Evolutionary conservation across 2,113 vertebrate species (phyloP).

Genomic region (Piprites chloris): DNA sequence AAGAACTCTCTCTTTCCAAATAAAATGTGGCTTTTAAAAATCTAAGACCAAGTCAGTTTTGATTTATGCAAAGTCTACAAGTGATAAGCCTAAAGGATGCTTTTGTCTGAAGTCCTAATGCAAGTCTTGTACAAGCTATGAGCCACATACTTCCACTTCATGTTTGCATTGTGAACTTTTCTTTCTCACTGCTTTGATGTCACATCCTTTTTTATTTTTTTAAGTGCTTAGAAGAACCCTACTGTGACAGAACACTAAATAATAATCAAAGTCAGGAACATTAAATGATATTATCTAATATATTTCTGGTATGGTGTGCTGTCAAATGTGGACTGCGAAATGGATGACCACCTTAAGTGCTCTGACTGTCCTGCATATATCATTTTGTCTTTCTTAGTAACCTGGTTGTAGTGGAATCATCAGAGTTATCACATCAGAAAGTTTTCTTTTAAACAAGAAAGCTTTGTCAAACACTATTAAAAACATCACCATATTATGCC

Average conservation of each 20-base stretch:
- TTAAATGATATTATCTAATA: not conserved
- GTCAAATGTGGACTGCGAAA: not conserved
- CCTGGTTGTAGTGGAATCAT: not conserved
- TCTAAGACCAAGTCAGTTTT: not conserved
- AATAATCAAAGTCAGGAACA: not conserved
- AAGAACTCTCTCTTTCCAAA: not conserved
- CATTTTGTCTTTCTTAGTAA: not conserved
- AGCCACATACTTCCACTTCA: fast-evolving
- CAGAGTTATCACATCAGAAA: not conserved
- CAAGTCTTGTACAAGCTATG: not conserved
- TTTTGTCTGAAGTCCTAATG: not conserved
- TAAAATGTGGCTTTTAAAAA: not conserved
- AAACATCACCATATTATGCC: not conserved
- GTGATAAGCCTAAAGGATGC: not conserved
- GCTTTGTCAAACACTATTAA: not conserved
- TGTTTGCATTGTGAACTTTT: not conserved
- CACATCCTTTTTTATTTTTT: not conserved
- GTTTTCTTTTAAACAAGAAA: not conserved
- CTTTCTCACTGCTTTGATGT: not conserved
- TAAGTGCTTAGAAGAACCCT: not conserved
- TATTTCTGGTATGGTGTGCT: not conserved
- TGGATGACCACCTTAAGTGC: not conserved
- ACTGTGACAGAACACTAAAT: not conserved
- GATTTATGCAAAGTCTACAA: not conserved
- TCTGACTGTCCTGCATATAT: not conserved